Evolutionary conservation across 1,140 invertebrate genomes (phyloP).

Genomic region (Plutomurus gul): DNA sequence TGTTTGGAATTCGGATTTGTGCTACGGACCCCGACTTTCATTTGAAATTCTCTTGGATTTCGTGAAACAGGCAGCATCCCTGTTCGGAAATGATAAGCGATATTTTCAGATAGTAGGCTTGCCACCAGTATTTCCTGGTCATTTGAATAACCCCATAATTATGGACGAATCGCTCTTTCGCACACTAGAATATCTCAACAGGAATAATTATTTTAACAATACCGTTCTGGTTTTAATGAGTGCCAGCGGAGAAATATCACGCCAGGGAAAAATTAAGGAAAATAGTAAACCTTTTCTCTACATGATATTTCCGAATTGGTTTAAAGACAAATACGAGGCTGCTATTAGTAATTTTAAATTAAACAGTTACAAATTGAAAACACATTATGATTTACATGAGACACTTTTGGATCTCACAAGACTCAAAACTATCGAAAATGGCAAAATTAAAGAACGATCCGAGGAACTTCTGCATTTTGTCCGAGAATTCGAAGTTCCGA

Average conservation of each 20-base stretch:
- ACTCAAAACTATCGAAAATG: too few relatives aligned
- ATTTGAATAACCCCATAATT: slow-evolving; percentile 50
- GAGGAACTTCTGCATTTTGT: too few relatives aligned
- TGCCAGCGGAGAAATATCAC: slow-evolving; percentile 77
- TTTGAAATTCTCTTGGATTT: slow-evolving; percentile 50
- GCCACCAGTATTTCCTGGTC: slow-evolving; percentile 52
- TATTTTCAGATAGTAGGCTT: slow-evolving; percentile 53
- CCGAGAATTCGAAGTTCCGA: too few relatives aligned
- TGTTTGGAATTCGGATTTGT: slow-evolving; percentile 39
- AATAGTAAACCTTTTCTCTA: slow-evolving; percentile 49
- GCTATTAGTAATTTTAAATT: slow-evolving; percentile 35
- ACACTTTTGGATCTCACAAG: slow-evolving; percentile 44
- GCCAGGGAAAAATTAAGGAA: slow-evolving; percentile 51
- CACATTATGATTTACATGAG: slow-evolving; percentile 51
- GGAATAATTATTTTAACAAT: slow-evolving; percentile 56
- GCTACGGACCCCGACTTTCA: slow-evolving; percentile 41
- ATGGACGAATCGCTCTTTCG: slow-evolving; percentile 53
- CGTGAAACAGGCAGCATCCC: slow-evolving; percentile 38
- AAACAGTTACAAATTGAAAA: slow-evolving; percentile 56
- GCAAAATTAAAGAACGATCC: too few relatives aligned
- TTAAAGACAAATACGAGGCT: slow-evolving; percentile 30
- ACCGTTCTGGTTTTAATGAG: slow-evolving; percentile 78
- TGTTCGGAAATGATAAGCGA: background rate
- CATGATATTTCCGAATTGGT: slow-evolving; percentile 45
- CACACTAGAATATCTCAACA: slow-evolving; percentile 25